Percentiles rank a stretch among this genome's conserved stretches.
Conservation (phyloP, 2,113 vertebrate genomes). For the Saccopteryx leptura region DNA sequence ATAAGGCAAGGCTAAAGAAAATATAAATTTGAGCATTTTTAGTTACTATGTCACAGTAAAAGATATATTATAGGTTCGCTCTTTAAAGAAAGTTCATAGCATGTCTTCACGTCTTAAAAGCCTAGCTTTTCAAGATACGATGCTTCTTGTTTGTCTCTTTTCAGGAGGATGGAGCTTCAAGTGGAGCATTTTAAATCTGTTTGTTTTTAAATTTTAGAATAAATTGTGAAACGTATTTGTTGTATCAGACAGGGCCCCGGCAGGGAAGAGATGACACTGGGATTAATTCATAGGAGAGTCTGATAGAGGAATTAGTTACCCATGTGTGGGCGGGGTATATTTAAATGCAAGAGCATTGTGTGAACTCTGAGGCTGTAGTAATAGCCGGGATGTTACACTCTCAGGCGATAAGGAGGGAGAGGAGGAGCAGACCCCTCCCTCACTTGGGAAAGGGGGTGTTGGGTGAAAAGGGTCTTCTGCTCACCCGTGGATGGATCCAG, state of each 20-base stretch:
- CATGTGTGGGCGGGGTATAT: constrained; percentile 13
- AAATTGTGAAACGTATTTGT: constrained; percentile 48
- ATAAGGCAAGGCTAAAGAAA: constrained; percentile 46
- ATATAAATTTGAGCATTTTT: constrained; percentile 59
- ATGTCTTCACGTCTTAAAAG: constrained; percentile 46
- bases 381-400: neutral
- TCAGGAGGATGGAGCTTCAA: constrained; percentile 41
- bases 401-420: neutral
- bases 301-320: constrained; percentile 55
- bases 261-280: constrained; percentile 49
- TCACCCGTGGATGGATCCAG: neutral
- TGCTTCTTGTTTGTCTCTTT: constrained; percentile 51
- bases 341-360: constrained; percentile 25
- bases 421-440: neutral
- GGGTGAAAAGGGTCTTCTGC: neutral
- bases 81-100: constrained; percentile 60
- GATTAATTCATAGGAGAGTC: constrained; percentile 46
- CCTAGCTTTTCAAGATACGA: neutral
- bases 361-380: neutral
- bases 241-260: constrained; percentile 18
- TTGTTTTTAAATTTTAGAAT: constrained; percentile 24
- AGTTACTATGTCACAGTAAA: constrained; percentile 41
- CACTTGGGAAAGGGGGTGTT: neutral
- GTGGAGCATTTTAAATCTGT: constrained; percentile 31
- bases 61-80: neutral